Base-by-base conservation (phyloP, 2,888 invertebrate genomes). In the Malthinus seriepunctatus region DNA sequence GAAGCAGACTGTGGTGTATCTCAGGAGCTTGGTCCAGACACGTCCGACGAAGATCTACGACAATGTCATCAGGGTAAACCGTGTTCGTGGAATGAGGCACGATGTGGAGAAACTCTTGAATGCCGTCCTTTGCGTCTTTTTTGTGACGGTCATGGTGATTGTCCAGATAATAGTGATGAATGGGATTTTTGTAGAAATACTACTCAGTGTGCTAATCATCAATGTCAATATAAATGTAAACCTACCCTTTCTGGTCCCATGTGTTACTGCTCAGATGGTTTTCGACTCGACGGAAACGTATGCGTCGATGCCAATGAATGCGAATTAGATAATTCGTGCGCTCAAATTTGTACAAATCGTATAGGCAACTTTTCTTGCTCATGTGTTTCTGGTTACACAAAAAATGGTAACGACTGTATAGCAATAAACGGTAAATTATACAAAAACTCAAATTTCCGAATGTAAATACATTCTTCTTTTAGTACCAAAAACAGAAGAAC, bases 291-390 rank as follows among this genome's bases (percentile, higher is more conserved):
- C 61, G 83, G 79, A 52, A 85, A 83, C 14, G 79, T 78, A 49
- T 92, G 92, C 72, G 80, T 85, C 50, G 93, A 93, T 79, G 85
- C 87, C 63, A 84, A 93, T 79, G 92, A 93, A 79, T 94, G 94
- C 79, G 76, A 79, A 65, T 78, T 84, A 65, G 87, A 88, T 63
- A 88, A 85, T 39, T 78, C 84, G 48, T 93, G 92, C 78, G 87
- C 90, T 73, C 93, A 93, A 79, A 73, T 81, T 35, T 93, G 92
- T 77, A 80, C 69, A 69, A 90, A 91, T 79, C 84, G 84, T 10
- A 77, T 79, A 23, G 87, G 88, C 61, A 86, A 87, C 33, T 91
- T 82, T 79, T 74, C 80, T 42, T 95, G 95, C 79, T 78, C 82
- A 8, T 95, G 95, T 81, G 86, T 83, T 2, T 72, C 80, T 10